Base-by-base conservation (phyloP, 1,140 invertebrate species). In the Halictus rubicundus region DNA sequence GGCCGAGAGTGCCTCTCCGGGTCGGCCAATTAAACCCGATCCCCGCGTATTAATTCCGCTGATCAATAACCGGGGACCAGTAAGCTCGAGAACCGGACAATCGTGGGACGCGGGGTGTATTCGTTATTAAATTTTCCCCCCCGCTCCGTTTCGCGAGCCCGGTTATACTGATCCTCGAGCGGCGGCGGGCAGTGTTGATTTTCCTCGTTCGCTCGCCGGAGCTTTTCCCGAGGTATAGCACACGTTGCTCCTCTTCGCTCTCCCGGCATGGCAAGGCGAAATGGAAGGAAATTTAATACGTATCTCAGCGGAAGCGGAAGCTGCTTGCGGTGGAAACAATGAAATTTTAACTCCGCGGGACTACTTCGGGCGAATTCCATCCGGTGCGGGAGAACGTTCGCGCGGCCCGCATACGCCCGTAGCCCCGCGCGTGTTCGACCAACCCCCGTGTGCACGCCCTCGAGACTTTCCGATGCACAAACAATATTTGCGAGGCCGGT, bases 251-350 rank as follows among this genome's bases (percentile, higher is more conserved):
- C 23, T 23, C 14, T 10, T 2, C 27, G 37, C 1, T 10, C 5
- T 1, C 54, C 10, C 23, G 2, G 21, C 37, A 12, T 9, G 32
- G 21, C 54, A 71, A 60, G 63, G 27, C 57, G 66, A 25, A 70
- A 49, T 70, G 65, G 25, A 70, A 70, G 57, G 75, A 78, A 78
- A 78, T 78, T 78, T 70, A 61, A 71, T 63, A 77, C 65, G 54
- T 52, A 63, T 52, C 59, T 21, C n/a, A 59, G 2, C 25, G 16
- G 27, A 37, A n/a, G 59, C 42, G 66, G 75, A 69, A 69, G 54
- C 59, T 42, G 16, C 16, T 21, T 25, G 21, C 42, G 54, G 25
- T 49, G 23, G 66, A 63, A 70, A 71, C 68, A 78, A 78, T 78
- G 75, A 52, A 78, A 70, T 78, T 78, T 78, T 71, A 70, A 78